These are phyloP conservation scores for Sceloporus tristichus DNA, from an alignment of 2,113 vertebrate species.

Conservation along the genomic window DNA sequence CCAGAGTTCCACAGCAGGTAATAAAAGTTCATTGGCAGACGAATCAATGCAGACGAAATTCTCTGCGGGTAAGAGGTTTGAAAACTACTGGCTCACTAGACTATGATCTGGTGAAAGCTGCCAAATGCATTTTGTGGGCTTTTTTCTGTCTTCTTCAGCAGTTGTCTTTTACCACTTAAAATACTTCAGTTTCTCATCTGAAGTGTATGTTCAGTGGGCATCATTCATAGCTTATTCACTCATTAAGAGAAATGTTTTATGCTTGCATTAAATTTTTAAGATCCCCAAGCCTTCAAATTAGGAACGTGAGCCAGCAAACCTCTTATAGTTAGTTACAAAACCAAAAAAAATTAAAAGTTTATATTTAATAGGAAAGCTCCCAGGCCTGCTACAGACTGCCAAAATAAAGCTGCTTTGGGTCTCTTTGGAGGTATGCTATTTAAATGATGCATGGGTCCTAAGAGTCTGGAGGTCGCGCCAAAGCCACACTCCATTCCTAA, in stretches of 20 bases:
- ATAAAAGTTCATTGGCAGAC: not conserved
- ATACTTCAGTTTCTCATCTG: not conserved
- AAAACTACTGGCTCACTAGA: conserved; percentile 1
- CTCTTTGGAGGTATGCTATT: no score
- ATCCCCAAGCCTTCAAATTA: not conserved
- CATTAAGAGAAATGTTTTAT: not conserved
- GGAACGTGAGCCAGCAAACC: not conserved
- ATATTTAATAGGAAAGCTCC: not conserved
- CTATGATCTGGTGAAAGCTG: not conserved
- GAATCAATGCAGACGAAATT: not conserved
- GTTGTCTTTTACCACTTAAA: not conserved
- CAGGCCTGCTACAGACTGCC: no score
- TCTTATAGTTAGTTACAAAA: not conserved
- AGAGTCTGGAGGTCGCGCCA: no score
- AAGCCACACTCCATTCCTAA: no score
- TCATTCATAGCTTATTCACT: not conserved
- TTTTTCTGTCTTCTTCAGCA: not conserved
- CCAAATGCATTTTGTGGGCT: not conserved
- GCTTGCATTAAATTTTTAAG: not conserved
- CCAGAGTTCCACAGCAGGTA: conserved; percentile 42
- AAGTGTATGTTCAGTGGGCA: not conserved
- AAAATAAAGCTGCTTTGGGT: no score
- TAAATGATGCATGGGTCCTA: no score
- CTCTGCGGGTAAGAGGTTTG: not conserved
- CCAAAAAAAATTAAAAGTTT: not conserved